These are phyloP conservation scores for Stenoptilia bipunctidactyla DNA, from an alignment of 2,888 invertebrate species.

Conservation along the genomic window DNA sequence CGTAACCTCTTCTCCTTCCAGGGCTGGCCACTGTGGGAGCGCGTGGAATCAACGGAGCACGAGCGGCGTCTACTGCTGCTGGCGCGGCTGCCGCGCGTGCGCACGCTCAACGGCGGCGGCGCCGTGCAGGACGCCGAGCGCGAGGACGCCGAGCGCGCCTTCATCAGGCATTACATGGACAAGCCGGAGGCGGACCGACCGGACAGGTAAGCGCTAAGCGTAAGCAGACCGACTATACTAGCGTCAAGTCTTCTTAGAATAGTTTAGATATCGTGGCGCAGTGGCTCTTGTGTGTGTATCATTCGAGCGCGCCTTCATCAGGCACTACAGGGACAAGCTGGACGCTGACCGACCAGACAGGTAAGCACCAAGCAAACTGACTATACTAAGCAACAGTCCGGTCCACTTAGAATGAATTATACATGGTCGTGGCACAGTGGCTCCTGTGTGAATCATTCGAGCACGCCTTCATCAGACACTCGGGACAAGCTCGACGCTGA, in stretches of 20 bases:
- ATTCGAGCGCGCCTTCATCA: conserved; percentile 92
- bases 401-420: too few relatives aligned
- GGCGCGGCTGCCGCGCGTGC: conserved; percentile 87
- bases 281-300: too few relatives aligned
- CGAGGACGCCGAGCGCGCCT: conserved; percentile 93
- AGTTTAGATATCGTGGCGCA: too few relatives aligned
- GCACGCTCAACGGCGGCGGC: conserved; percentile 90
- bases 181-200: conserved; percentile 87
- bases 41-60: conserved; percentile 88
- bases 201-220: conserved; percentile 74
- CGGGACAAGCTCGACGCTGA: too few relatives aligned
- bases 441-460: too few relatives aligned
- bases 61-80: conserved; percentile 89
- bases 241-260: too few relatives aligned
- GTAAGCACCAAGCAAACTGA: too few relatives aligned
- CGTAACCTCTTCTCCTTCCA: conserved; percentile 25
- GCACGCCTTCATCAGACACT: too few relatives aligned
- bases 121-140: conserved; percentile 86
- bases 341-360: conserved; percentile 86
- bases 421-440: too few relatives aligned
- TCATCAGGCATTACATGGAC: conserved; percentile 93
- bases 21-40: conserved; percentile 82
- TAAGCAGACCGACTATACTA: too few relatives aligned
- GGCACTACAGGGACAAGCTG: conserved; percentile 91
- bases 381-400: too few relatives aligned